Percentiles rank a stretch among this genome's conserved stretches.
Conservation (phyloP, 2,888 invertebrate species). For the Sinodicranocentrus sp. region DNA sequence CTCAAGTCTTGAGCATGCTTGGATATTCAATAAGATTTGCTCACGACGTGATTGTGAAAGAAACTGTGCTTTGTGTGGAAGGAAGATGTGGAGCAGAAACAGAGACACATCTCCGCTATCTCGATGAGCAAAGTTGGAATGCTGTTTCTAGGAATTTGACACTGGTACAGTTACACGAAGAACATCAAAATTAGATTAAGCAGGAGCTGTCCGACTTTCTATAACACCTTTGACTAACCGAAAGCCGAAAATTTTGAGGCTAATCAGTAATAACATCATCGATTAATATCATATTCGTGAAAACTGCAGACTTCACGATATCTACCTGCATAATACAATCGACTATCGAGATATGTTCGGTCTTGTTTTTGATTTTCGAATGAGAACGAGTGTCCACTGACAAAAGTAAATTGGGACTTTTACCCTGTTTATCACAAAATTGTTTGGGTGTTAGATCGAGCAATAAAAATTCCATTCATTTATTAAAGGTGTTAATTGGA, state of each 20-base stretch:
- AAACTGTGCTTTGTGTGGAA: too few relatives aligned
- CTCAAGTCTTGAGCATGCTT: neutral
- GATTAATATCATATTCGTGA: neutral
- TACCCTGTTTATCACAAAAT: neutral
- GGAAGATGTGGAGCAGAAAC: too few relatives aligned
- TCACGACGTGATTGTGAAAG: too few relatives aligned
- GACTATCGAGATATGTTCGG: neutral
- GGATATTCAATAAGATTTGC: neutral
- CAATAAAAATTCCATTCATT: conserved; percentile 54
- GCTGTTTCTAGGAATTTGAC: neutral
- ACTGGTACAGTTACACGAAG: neutral
- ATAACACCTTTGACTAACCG: too few relatives aligned
- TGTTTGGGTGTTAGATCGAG: neutral
- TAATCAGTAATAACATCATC: too few relatives aligned
- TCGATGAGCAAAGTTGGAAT: too few relatives aligned
- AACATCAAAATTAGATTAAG: neutral
- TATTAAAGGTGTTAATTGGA: conserved; percentile 61
- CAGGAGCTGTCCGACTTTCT: too few relatives aligned
- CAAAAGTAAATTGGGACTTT: neutral
- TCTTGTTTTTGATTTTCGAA: too few relatives aligned
- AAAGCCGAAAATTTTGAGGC: too few relatives aligned
- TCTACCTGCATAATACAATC: neutral
- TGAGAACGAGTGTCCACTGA: too few relatives aligned
- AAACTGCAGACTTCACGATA: neutral
- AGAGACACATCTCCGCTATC: too few relatives aligned